Base-by-base conservation (phyloP, 2,888 invertebrate genomes). In the Scrobipalpa costella region DNA sequence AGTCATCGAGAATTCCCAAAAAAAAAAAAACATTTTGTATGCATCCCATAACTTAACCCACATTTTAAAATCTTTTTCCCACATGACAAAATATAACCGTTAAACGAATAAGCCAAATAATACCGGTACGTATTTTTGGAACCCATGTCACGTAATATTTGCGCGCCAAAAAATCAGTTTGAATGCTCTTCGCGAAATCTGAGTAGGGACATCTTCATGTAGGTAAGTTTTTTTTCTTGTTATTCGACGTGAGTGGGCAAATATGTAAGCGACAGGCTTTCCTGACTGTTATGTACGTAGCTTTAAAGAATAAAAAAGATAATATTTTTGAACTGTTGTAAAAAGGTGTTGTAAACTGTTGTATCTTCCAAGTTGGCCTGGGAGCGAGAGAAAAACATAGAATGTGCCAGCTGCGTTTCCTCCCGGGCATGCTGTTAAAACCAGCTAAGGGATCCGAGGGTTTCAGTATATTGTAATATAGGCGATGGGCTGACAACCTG, bases 41-140 rank as follows among this genome's bases (percentile, higher is more conserved):
- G 44, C 44, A 59, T 44, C 59, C 38, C 59, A 27, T 40, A n/a
- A 44, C n/a, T 21, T 21, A 47, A 59, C 59, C 59, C 19, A 59
- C 27, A 59, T 59, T 21, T 55, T 17, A 52, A 33, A 55, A n/a
- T 9, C 7, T 50, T 57, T 59, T 59, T 59, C 34, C n/a, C 34
- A 49, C 60, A 60, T 60, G 60, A 33, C 60, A 60, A 60, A 59
- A 60, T 63, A 27, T 66, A 64, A 68, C 73, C 70, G 73, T 73
- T 71, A 69, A 55, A 52, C 17, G 6, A 8, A 40, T 21, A 34
- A 11, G 40, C 11, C 36, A 13, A 36, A n/a, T n/a, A 27, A 38
- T 38, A 58, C 38, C 58, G 40, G 21, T 38, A 11, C 11, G 58
- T 36, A 27, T 34, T 47, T 49, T 34, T 7, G 7, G 47, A 47